phyloP scores from a whole-genome alignment of 2,797 vertebrate species.

The Rhynchonycteris naso region DNA sequence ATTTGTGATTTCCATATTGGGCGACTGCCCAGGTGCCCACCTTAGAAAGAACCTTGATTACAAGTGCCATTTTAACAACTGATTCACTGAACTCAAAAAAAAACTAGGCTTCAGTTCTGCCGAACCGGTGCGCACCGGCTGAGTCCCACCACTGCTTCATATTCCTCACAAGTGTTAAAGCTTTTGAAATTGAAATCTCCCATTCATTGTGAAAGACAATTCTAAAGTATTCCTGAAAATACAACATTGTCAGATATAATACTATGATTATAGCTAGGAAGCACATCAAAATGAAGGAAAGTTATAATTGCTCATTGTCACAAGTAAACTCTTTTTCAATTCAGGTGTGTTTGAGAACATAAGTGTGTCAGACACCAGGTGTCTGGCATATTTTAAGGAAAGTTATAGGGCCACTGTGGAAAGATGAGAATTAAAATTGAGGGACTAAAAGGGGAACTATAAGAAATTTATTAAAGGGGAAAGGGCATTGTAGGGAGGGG shows the following conservation, averaged over 20 bases:
- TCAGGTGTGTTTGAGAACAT: background rate
- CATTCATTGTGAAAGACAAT: background rate
- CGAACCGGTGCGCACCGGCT: too few species aligned
- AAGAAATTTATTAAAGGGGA: background rate
- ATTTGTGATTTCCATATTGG: too few species aligned
- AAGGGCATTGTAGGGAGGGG: too few species aligned
- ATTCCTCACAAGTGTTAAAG: background rate
- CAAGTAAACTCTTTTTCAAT: background rate
- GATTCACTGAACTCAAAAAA: too few species aligned
- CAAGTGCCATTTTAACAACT: too few species aligned
- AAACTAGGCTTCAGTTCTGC: too few species aligned
- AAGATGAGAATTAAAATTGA: background rate
- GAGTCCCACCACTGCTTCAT: background rate
- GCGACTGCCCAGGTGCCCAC: too few species aligned
- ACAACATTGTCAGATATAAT: background rate
- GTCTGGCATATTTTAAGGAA: background rate
- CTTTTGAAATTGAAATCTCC: background rate
- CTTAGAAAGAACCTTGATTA: too few species aligned
- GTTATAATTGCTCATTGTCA: background rate
- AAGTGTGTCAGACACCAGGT: background rate
- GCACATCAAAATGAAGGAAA: background rate
- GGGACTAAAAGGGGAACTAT: background rate
- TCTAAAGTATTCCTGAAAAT: conserved; percentile 13
- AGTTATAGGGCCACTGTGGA: background rate
- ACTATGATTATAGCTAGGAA: background rate